These are phyloP conservation scores for Hipposideros armiger DNA, from an alignment of 2,113 vertebrate species.

Conservation along the genomic window DNA sequence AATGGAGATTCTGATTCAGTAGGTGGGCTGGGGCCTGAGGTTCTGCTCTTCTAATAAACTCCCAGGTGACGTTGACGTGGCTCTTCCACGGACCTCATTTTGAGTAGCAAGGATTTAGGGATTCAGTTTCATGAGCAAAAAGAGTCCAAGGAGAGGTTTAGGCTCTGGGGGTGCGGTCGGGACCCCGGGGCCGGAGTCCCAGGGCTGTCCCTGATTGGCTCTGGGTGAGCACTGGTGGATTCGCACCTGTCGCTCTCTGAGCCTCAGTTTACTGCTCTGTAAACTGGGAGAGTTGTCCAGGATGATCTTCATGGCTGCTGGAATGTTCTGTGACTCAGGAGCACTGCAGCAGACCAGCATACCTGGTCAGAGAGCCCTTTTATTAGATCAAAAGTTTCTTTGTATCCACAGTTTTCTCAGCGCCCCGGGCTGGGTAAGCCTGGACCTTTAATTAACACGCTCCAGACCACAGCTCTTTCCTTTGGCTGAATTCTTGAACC, in stretches of 20 bases:
- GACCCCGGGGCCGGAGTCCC: not conserved
- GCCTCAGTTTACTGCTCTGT: not conserved
- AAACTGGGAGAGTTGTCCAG: not conserved
- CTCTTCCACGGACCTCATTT: fast-evolving
- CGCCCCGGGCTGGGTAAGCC: not conserved
- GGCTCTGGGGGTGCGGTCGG: fast-evolving
- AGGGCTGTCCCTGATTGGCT: not conserved
- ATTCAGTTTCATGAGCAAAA: not conserved
- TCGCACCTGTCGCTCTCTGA: not conserved
- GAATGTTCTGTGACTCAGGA: not conserved
- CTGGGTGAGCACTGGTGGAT: fast-evolving
- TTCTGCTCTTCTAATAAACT: not conserved
- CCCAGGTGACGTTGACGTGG: fast-evolving
- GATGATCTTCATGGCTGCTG: fast-evolving
- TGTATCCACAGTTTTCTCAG: not conserved
- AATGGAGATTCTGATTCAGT: not conserved
- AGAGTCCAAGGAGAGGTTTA: not conserved
- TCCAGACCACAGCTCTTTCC: not conserved
- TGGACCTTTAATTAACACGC: fast-evolving
- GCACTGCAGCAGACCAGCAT: fast-evolving
- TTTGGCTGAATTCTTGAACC: not conserved
- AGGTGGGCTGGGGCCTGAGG: fast-evolving
- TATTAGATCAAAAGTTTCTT: fast-evolving
- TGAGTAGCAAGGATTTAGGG: not conserved
- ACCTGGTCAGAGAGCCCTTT: not conserved